Conservation (phyloP, 2,888 invertebrate genomes). For the Spisula subtruncata region DNA sequence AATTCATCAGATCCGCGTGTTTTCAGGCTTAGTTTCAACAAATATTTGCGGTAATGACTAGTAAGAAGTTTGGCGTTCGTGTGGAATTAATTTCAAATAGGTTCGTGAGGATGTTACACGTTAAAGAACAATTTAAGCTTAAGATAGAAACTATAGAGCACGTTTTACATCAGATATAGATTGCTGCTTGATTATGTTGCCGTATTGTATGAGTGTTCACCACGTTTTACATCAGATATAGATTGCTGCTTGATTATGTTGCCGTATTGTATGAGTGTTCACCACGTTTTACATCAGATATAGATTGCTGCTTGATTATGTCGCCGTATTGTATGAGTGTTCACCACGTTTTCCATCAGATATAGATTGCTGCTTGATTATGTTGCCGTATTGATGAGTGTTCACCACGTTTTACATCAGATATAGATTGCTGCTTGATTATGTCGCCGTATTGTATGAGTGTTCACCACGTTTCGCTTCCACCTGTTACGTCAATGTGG, state of each 20-base stretch:
- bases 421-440: background rate
- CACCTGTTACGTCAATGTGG: constrained; percentile 2
- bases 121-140: background rate
- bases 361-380: background rate
- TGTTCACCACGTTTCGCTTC: background rate
- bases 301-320: background rate
- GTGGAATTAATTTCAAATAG: background rate
- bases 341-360: background rate
- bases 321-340: background rate
- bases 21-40: too few species aligned
- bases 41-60: too few species aligned
- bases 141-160: background rate
- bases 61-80: too few species aligned
- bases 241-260: background rate
- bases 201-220: too few species aligned
- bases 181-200: background rate
- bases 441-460: background rate
- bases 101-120: background rate
- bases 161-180: background rate
- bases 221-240: too few species aligned
- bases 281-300: background rate
- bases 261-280: background rate
- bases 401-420: background rate
- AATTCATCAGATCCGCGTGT: too few species aligned
- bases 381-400: background rate